phyloP scores from a whole-genome alignment of 2,888 invertebrate species.

The Andrena marginata region DNA sequence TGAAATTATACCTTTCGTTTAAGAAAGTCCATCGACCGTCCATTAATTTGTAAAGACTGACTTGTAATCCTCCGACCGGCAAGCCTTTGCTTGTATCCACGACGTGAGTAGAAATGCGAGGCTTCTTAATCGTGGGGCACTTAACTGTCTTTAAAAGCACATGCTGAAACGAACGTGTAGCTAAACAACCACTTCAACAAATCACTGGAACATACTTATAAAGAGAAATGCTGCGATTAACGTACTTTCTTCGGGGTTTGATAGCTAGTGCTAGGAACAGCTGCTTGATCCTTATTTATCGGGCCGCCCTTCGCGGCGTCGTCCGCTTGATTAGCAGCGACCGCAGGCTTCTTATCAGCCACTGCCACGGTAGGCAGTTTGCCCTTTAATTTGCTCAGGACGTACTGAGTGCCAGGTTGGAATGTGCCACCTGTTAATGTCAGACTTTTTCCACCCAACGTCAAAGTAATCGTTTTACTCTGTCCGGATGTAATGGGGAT shows the following conservation, averaged over 20 bases:
- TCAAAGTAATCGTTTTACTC: conserved; percentile 76
- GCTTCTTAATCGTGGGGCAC: conserved; percentile 77
- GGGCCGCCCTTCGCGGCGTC: conserved; percentile 41
- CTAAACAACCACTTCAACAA: background rate
- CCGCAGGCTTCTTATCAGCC: conserved; percentile 58
- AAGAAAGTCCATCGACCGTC: conserved; percentile 90
- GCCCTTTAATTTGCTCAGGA: conserved; percentile 77
- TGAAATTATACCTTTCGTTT: conserved; percentile 85
- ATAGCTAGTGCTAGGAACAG: conserved; percentile 69
- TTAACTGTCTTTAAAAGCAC: conserved; percentile 48
- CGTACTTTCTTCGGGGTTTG: conserved; percentile 70
- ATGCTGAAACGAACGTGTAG: conserved; percentile 48
- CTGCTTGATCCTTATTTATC: conserved; percentile 39
- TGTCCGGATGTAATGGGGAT: conserved; percentile 71
- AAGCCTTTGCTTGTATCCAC: conserved; percentile 90
- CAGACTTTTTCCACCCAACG: conserved; percentile 75
- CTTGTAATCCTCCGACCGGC: conserved; percentile 89
- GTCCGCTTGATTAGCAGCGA: conserved; percentile 47
- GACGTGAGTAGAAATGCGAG: conserved; percentile 91
- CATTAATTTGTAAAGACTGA: conserved; percentile 89
- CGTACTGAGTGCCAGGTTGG: conserved; percentile 74
- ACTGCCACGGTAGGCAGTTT: conserved; percentile 71
- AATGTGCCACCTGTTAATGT: conserved; percentile 76
- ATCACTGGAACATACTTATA: background rate
- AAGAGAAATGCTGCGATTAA: background rate